Conservation (phyloP, 2,797 vertebrate genomes). For the Semotilus atromaculatus region DNA sequence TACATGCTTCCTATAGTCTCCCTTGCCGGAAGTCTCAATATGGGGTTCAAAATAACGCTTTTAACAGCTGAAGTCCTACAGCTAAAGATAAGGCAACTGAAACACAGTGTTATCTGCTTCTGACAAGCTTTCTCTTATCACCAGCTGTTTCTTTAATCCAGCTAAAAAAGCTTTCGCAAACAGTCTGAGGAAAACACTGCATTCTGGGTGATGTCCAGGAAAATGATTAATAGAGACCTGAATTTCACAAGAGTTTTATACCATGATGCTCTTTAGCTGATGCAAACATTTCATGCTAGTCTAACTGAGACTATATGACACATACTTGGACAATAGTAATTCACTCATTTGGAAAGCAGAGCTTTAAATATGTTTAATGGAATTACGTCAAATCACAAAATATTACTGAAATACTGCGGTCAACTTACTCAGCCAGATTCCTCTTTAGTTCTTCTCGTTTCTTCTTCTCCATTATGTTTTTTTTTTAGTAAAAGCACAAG, state of each 20-base stretch:
- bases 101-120: conserved; percentile 19
- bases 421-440: conserved; percentile 6
- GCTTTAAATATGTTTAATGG: background rate
- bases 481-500: background rate
- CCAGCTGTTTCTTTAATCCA: conserved; percentile 29
- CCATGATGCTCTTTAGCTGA: background rate
- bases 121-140: conserved; percentile 39
- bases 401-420: background rate
- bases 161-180: conserved; percentile 21
- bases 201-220: background rate
- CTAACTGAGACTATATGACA: conserved; percentile 1
- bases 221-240: conserved; percentile 3
- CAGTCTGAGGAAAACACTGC: background rate
- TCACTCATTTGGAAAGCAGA: background rate
- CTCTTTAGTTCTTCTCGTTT: conserved; percentile 1
- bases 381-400: background rate
- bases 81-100: conserved; percentile 37
- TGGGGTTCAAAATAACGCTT: background rate
- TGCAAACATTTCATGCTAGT: background rate
- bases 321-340: background rate
- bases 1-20: background rate
- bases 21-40: background rate
- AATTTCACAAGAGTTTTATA: conserved; percentile 5
- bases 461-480: background rate
- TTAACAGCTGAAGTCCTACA: conserved; percentile 35